Evolutionary conservation across 2,113 vertebrate genomes (phyloP).

Genomic region (Gymnarchus niloticus): DNA sequence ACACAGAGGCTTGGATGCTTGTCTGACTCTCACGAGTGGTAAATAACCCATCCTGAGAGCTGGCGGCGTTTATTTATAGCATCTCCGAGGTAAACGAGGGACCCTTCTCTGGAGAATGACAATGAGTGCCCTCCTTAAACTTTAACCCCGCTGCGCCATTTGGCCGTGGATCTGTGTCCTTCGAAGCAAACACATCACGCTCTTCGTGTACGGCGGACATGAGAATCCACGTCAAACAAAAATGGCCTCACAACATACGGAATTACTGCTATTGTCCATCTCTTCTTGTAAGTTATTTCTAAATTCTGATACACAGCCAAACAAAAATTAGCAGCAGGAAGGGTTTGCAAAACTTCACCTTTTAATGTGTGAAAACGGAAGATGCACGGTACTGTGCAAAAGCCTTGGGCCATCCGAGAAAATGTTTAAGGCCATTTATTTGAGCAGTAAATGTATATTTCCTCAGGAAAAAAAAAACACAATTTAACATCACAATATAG

Average conservation of each 20-base stretch:
- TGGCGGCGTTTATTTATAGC: conserved; percentile 38
- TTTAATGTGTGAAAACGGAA: no score
- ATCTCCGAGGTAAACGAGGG: conserved; percentile 14
- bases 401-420: no score
- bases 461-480: no score
- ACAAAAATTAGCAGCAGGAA: not conserved
- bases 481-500: no score
- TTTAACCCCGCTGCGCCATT: conserved; percentile 10
- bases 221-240: not conserved
- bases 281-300: not conserved
- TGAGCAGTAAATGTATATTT: no score
- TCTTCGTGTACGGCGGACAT: not conserved
- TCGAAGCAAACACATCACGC: not conserved
- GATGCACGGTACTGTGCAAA: no score
- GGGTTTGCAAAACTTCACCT: no score
- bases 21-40: conserved; percentile 31
- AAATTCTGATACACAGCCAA: not conserved
- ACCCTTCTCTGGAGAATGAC: conserved; percentile 12
- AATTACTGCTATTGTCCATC: not conserved
- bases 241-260: not conserved
- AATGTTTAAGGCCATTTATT: no score
- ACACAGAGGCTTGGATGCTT: conserved; percentile 25
- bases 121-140: conserved; percentile 25
- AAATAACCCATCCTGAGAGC: conserved; percentile 32
- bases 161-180: conserved; percentile 21